Evolutionary conservation across 2,888 invertebrate genomes (phyloP).

Genomic region (Synanthedon myopaeformis): DNA sequence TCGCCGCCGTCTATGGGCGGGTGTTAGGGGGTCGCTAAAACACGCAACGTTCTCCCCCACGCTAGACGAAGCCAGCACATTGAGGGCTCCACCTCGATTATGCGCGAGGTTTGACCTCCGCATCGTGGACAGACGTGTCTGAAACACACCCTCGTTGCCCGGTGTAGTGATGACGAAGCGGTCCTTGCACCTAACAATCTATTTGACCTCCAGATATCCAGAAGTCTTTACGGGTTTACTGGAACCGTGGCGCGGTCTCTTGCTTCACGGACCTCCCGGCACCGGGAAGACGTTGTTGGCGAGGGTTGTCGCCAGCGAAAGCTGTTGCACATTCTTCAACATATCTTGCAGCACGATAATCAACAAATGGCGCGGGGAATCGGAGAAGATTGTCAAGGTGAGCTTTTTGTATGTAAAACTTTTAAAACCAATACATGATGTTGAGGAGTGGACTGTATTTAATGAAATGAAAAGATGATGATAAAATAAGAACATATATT

Average conservation of each 20-base stretch:
- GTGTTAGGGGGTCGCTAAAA: too few species aligned
- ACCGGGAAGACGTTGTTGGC: constrained; percentile 92
- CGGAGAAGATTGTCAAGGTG: constrained; percentile 91
- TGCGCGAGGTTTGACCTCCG: too few species aligned
- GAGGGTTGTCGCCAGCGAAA: constrained; percentile 87
- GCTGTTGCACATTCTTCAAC: constrained; percentile 88
- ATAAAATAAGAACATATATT: too few species aligned
- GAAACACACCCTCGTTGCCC: not conserved
- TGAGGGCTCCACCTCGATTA: too few species aligned
- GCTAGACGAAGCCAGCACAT: too few species aligned
- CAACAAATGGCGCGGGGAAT: constrained; percentile 97
- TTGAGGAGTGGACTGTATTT: too few species aligned
- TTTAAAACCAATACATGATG: too few species aligned
- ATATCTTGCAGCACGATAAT: constrained; percentile 89
- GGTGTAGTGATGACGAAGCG: not conserved
- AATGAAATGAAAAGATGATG: too few species aligned
- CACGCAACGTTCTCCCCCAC: too few species aligned
- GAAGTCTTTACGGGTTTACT: constrained; percentile 75
- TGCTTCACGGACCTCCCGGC: constrained; percentile 75
- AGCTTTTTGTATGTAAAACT: constrained; percentile 9
- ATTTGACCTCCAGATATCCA: constrained; percentile 66
- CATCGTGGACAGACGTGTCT: too few species aligned
- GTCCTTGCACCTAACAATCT: too few species aligned
- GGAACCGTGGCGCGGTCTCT: constrained; percentile 87
- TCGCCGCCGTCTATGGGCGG: too few species aligned